phyloP scores from a whole-genome alignment of 2,888 invertebrate species.

The Machimus rusticus region DNA sequence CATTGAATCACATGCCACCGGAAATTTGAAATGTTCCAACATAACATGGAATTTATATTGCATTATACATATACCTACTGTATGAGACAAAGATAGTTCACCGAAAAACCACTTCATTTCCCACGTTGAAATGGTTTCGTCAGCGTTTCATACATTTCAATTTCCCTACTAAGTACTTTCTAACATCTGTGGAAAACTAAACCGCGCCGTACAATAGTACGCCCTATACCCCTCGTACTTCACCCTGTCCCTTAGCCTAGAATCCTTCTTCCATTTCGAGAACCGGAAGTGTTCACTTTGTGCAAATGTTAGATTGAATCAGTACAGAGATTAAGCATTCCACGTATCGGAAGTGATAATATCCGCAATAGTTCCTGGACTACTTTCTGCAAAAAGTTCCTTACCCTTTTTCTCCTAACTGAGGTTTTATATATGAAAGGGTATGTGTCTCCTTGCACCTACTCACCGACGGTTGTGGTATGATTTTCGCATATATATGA shows the following conservation, averaged over 20 bases:
- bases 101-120: not conserved
- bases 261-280: not conserved
- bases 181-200: not conserved
- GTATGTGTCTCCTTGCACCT: not conserved
- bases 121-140: not conserved
- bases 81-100: not conserved
- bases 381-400: slow-evolving; percentile 28
- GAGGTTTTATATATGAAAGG: not conserved
- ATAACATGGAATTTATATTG: not conserved
- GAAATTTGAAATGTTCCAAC: not conserved
- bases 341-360: slow-evolving; percentile 45
- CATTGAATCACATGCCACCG: not conserved
- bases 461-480: not conserved
- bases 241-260: not conserved
- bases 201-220: not conserved
- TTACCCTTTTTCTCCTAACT: not conserved
- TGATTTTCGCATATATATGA: not conserved
- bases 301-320: slow-evolving; percentile 25
- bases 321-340: slow-evolving; percentile 38
- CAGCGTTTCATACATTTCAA: not conserved
- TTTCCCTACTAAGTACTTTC: not conserved
- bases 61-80: not conserved
- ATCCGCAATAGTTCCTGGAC: slow-evolving; percentile 45
- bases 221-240: not conserved
- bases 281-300: slow-evolving; percentile 25